Base-by-base conservation (phyloP, 1,140 invertebrate genomes). In the Archivesica marissinica region DNA sequence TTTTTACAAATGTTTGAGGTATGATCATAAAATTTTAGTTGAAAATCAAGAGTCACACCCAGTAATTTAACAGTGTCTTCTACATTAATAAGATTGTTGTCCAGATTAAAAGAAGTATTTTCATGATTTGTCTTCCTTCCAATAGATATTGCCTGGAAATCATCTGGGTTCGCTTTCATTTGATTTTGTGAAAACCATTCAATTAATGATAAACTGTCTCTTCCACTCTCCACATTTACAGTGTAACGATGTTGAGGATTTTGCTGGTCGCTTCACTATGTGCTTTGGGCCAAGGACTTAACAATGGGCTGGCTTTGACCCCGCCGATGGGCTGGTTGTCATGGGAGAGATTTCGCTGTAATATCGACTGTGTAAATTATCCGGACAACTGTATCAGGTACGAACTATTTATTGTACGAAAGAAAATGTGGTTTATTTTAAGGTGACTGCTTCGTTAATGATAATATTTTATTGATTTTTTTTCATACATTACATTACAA, bases 291-390 rank as follows among this genome's bases (percentile, higher is more conserved):
- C n/a, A 25, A 47, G 54, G 82, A 39, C 86, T 94, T 33, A 90
- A 94, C 85, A 94, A 94, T 89, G 93, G 93, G 17, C 85, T 94
- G 47, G 93, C 92, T 28, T 61, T 87, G 39, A 93, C 91, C 17
- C 94, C 94, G 38, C 93, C 93, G 2, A 94, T 94, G 93, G 94
- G 94, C 25, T 94, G 94, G 94, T 82, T 94, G 87, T 91, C 92
- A 39, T 94, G 93, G 93, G 90, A 94, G 88, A 54, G 93, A 70
- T 94, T 93, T 77, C 78, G 93, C 50, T 94, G 94, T 78, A 90
- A 88, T 30, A 90, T 90, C 33, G 92, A 94, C 78, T 94, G 93
- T 85, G 76, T 86, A n/a, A 90, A 89, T 59, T 90, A 92, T 85
- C 93, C 93, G 20, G 90, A 94, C 64, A 90, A 92, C 64, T 94